Base-by-base conservation (phyloP, 2,797 vertebrate species). In the Decapterus maruadsi region DNA sequence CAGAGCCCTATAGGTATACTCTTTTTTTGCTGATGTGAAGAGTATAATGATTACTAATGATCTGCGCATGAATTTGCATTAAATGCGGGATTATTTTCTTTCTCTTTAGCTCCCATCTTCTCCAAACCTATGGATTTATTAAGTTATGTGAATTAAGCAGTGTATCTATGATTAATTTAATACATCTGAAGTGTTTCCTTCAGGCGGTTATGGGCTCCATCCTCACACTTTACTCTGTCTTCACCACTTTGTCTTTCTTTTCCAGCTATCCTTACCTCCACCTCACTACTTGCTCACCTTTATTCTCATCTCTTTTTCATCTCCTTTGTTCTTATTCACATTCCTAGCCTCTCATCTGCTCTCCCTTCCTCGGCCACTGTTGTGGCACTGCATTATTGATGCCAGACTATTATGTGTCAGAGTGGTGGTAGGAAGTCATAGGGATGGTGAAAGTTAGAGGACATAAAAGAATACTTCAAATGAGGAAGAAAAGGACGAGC, bases 321-420 rank as follows among this genome's bases (percentile, higher is more conserved):
- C 68, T 67, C 68, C 45, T 76, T 66, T 79, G 77, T 75, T 76
- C 68, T 45, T 68, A 58, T 86, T 84, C 9, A 59, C 64, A 76
- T 76, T 81, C 48, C 22, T 71, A 8, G 14, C 58, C 48, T 63
- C 64, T 65, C 57, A 34, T 71, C 66, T 50, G 54, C 66, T 75
- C 56, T 56, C 50, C 38, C 54, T 59, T 69, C 54, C 50, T 61
- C 72, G 53, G 71, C 68, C 65, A 68, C 60, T 73, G 60, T 81
- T 83, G 67, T 77, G 55, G 22, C 22, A 8, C 64, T 72, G 72
- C 70, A 45, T 82, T 87, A 90, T 87, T 86, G 77, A 78, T 81
- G 78, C 42, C 67, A 62, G 78, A 20, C 13, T 69, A 77, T 85
- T 85, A 75, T 45, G 51, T 79, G 69, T 81, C 66, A 75, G 51